Conservation (phyloP, 2,888 invertebrate genomes). For the Pristionchus mayeri region DNA sequence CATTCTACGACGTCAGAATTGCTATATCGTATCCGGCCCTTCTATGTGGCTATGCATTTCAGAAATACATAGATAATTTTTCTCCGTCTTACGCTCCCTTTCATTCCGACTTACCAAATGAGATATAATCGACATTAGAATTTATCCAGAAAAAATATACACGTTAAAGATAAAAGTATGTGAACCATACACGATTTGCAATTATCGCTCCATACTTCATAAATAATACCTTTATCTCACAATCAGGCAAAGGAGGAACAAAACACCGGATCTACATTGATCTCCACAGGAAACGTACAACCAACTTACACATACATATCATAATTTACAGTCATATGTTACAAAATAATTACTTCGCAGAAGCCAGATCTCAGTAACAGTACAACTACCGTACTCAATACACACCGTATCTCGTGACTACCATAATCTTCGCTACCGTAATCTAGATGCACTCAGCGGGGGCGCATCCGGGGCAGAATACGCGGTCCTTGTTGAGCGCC, state of each 20-base stretch:
- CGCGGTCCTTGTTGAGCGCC: slow-evolving; percentile 55
- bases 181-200: too few species aligned
- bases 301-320: neutral
- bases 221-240: neutral
- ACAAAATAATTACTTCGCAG: neutral
- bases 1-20: too few species aligned
- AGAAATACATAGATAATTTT: too few species aligned
- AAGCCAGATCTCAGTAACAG: too few species aligned
- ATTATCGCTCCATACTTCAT: neutral
- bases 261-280: neutral
- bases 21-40: too few species aligned
- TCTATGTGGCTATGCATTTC: too few species aligned
- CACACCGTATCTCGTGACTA: slow-evolving; percentile 13
- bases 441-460: slow-evolving; percentile 58
- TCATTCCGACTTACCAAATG: too few species aligned
- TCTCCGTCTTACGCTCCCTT: too few species aligned
- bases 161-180: too few species aligned
- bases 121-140: too few species aligned
- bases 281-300: neutral
- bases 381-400: neutral
- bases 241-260: neutral
- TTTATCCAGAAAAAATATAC: too few species aligned
- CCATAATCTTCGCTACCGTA: neutral
- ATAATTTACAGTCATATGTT: neutral
- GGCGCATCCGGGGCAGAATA: slow-evolving; percentile 57